These are phyloP conservation scores for Panagrolaimus sp. DNA, from an alignment of 1,140 invertebrate genomes.

Conservation along the genomic window DNA sequence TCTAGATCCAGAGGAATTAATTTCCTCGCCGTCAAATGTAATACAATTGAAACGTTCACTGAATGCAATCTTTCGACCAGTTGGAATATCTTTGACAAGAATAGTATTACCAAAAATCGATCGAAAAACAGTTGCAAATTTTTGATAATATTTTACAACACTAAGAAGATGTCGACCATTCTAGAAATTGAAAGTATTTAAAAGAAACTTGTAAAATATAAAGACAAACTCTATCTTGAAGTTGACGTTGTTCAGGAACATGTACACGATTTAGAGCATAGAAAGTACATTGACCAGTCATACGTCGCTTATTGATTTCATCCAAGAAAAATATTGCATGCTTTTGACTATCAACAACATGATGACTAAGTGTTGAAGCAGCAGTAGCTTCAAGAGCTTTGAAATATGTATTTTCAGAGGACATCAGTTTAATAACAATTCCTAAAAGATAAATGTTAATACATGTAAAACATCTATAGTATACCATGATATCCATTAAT, in stretches of 20 bases:
- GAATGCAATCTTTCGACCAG: slow-evolving; percentile 85
- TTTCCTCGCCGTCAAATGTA: slow-evolving; percentile 79
- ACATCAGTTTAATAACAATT: slow-evolving; percentile 93
- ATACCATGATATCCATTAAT: slow-evolving; percentile 56
- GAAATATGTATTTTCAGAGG: slow-evolving; percentile 91
- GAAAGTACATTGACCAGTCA: slow-evolving; percentile 97
- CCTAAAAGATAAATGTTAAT: slow-evolving; percentile 63
- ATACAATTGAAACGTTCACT: slow-evolving; percentile 93
- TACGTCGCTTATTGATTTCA: slow-evolving; percentile 88
- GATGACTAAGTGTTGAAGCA: slow-evolving; percentile 89
- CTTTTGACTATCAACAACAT: slow-evolving; percentile 93
- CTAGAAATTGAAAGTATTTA: slow-evolving; percentile 61
- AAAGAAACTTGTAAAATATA: not conserved
- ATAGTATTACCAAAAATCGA: slow-evolving; percentile 96
- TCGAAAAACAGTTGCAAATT: slow-evolving; percentile 84
- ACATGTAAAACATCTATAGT: not conserved
- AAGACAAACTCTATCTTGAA: slow-evolving; percentile 29
- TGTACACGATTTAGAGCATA: slow-evolving; percentile 94
- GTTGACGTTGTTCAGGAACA: slow-evolving; percentile 70
- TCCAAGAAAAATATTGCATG: slow-evolving; percentile 94
- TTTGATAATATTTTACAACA: slow-evolving; percentile 80
- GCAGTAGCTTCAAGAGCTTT: slow-evolving; percentile 98
- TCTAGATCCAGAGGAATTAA: slow-evolving; percentile 84
- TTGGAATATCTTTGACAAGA: slow-evolving; percentile 90
- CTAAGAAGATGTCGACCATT: slow-evolving; percentile 97